Base-by-base conservation (phyloP, 2,113 vertebrate genomes). In the Pseudonaja textilis region DNA sequence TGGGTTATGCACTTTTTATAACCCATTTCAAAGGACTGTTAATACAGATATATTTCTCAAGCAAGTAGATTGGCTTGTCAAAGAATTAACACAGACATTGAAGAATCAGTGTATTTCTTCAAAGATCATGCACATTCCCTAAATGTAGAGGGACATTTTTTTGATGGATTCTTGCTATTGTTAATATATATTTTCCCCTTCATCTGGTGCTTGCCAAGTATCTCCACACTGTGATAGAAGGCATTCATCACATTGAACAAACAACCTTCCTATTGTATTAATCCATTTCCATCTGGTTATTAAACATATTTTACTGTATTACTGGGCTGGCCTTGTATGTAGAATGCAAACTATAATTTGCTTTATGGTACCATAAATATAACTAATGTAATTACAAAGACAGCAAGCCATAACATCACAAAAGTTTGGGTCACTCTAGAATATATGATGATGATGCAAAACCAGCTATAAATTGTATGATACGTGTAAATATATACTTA, bases 261-360 rank as follows among this genome's bases (percentile, higher is more conserved):
- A 86, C 94, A 95, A 96, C 94, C 97, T 50, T 97, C 96, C 95
- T 96, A 95, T 96, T 96, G 93, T 96, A 97, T 97, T 97, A 97
- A 94, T 90, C 93, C 95, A 94, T 96, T 96, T 97, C 95, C 96
- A 97, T 97, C 97, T 97, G 96, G 92, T 94, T 96, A 94, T 94
- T 96, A 95, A 97, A 59, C 92, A 91, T 96, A 97, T 96, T 96
- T 97, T 96, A 96, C 95, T 96, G 94, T 96, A 97, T 95, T 96
- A 96, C 92, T 95, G 64, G 96, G 94, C 96, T 96, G 96, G 85
- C 96, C 94, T 96, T 90, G 95, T 90, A 95, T 92, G 92, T 96
- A 23, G 95, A 95, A 97, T 96, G 96, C 94, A 97, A 96, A 97
- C 86, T 87, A 85, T 96, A 97, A 97, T 97, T 97, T 95, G 95